phyloP scores from a whole-genome alignment of 2,888 invertebrate species.

The Amiota communis region DNA sequence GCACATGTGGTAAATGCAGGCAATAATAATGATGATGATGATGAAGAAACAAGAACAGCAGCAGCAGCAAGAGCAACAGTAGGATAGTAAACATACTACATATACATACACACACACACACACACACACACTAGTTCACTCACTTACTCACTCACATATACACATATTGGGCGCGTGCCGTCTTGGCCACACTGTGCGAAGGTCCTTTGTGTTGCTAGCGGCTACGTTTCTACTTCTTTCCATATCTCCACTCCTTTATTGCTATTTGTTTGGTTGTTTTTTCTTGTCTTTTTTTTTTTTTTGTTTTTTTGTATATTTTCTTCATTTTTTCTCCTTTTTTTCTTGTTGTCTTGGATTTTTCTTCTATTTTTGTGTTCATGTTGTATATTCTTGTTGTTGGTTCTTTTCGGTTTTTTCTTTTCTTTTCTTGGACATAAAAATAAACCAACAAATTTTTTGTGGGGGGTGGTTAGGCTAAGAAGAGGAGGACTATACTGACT shows the following conservation, averaged over 20 bases:
- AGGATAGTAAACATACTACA: neutral
- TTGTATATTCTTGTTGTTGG: neutral
- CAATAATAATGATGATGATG: no score
- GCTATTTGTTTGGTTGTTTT: neutral
- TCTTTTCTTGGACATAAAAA: neutral
- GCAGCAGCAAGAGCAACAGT: neutral
- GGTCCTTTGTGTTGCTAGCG: neutral
- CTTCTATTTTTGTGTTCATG: neutral
- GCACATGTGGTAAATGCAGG: no score
- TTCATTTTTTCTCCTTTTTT: neutral
- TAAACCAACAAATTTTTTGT: no score
- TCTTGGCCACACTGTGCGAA: neutral
- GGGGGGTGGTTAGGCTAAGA: no score
- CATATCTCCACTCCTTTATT: neutral
- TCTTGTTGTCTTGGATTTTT: neutral
- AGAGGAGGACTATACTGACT: neutral
- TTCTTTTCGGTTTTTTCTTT: neutral
- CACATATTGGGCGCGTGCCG: neutral
- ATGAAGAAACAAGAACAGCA: neutral
- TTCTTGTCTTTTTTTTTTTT: neutral
- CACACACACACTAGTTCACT: neutral
- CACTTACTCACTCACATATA: neutral
- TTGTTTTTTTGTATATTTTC: conserved; percentile 3
- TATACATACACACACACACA: neutral
- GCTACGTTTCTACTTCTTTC: neutral